Base-by-base conservation (phyloP, 2,113 vertebrate genomes). In the Lampris incognitus region DNA sequence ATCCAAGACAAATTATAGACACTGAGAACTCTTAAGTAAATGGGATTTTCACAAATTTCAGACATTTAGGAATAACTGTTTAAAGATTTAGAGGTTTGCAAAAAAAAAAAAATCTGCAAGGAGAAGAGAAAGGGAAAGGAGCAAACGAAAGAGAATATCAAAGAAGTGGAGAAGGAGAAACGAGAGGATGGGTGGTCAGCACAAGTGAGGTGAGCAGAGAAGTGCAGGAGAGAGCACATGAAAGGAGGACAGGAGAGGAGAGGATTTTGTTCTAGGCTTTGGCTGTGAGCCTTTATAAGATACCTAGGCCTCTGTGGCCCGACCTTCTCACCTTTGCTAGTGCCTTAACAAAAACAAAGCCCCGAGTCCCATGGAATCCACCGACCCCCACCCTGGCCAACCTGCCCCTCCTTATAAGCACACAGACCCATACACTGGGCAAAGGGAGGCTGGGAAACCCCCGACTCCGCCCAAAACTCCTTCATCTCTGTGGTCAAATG, bases 261-360 rank as follows among this genome's bases (percentile, higher is more conserved):
- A 93, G 93, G 38, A 92, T 92, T 92, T 92, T 93, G 94, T 94
- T 95, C 93, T 92, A 87, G 91, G 84, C 92, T 92, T 91, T 91
- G 92, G 91, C 92, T 94, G 74, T 89, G 91, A 87, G 92, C 72
- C 74, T 74, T 78, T 62, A 70, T 63, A 80, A 64, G 70, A 69
- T 57, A 90, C 71, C 74, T 85, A 79, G 85, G 61, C 83, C 88
- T 85, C 85, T 48, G 66, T 87, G 92, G 91, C 92, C 85, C 11
- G 93, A 96, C 95, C 96, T 95, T 81, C 77, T 94, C 91, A 94
- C 95, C 95, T 95, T 91, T 86, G 87, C 93, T 91, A 94, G 93
- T 85, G 10, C 52, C 94, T 93, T 95, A 94, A 95, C 89, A 92
- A 96, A 96, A 95, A 96, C 95, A 96, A 95, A 94, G 75, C 87